Evolutionary conservation across 2,888 invertebrate species (phyloP).

Genomic region (Scaptomyza reducta): DNA sequence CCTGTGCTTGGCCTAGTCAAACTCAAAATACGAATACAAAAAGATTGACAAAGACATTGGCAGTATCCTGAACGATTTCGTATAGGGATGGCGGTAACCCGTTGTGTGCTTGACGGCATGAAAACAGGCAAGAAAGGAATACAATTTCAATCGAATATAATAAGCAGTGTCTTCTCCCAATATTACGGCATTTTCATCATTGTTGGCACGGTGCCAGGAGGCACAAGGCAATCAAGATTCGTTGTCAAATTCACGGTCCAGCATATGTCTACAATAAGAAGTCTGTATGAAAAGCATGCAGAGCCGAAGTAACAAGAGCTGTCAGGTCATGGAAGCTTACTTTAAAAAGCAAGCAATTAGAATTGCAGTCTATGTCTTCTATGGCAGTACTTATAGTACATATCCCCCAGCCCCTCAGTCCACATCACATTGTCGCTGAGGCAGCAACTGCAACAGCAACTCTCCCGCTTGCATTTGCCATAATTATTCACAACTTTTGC

Average conservation of each 20-base stretch:
- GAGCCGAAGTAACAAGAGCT: constrained; percentile 9
- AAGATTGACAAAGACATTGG: constrained; percentile 17
- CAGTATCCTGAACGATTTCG: constrained; percentile 22
- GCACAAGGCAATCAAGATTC: constrained; percentile 43
- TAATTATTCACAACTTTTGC: constrained; percentile 69
- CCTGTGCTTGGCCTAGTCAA: constrained; percentile 11
- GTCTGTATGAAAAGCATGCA: constrained; percentile 9
- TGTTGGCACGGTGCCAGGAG: constrained; percentile 17
- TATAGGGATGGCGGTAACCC: neutral
- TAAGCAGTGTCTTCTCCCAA: constrained; percentile 27
- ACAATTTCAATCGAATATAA: constrained; percentile 37
- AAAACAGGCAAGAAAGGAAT: constrained; percentile 20
- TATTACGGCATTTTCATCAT: constrained; percentile 37
- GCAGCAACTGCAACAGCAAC: constrained; percentile 34
- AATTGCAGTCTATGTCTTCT: constrained; percentile 8
- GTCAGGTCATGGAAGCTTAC: constrained; percentile 32
- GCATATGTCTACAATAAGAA: constrained; percentile 8
- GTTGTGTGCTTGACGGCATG: constrained; percentile 14
- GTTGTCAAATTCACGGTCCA: constrained; percentile 14
- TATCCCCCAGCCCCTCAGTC: neutral
- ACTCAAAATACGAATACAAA: constrained; percentile 7
- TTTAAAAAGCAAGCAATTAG: constrained; percentile 38
- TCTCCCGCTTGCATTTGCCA: constrained; percentile 24
- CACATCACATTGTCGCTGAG: constrained; percentile 14
- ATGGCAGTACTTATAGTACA: constrained; percentile 10